A percentile compares a stretch with the other conserved stretches of the same genome.
phyloP scores from a whole-genome alignment of 2,113 vertebrate genomes.

The Phasianus colchicus region DNA sequence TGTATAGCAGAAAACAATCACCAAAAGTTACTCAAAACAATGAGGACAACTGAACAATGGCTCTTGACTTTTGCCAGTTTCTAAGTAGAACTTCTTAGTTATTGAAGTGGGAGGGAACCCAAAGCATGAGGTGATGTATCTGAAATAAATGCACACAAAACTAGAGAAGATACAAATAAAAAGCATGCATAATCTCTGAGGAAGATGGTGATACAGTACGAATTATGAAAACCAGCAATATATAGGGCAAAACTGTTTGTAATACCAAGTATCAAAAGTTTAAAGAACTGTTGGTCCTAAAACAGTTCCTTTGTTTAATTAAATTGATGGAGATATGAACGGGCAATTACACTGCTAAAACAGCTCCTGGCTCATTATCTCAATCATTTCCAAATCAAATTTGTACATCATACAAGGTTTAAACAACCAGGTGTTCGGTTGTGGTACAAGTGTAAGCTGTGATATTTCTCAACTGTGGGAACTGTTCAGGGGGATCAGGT shows the following conservation, averaged over 20 bases:
- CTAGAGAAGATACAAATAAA: background rate
- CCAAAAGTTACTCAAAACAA: background rate
- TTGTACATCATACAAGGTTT: background rate
- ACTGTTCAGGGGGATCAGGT: background rate
- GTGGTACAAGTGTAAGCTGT: background rate
- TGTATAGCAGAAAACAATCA: background rate
- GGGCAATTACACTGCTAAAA: background rate
- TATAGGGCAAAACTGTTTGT: background rate
- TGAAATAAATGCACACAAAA: background rate
- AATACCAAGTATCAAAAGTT: background rate
- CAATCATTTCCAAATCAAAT: constrained; percentile 18
- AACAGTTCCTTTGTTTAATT: constrained; percentile 3
- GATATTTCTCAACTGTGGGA: background rate
- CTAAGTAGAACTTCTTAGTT: background rate
- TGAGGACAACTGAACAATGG: background rate
- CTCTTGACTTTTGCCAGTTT: background rate
- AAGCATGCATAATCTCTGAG: background rate
- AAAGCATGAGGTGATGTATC: background rate
- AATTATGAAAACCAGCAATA: background rate
- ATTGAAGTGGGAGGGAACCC: background rate
- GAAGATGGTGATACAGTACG: background rate
- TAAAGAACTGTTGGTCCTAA: background rate
- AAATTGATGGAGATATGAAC: background rate
- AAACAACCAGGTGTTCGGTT: background rate
- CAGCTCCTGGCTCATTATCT: background rate